Percentiles rank a stretch among this genome's conserved stretches.
Evolutionary conservation across 2,888 invertebrate species (phyloP).

Genomic region (Parnassius orleans): DNA sequence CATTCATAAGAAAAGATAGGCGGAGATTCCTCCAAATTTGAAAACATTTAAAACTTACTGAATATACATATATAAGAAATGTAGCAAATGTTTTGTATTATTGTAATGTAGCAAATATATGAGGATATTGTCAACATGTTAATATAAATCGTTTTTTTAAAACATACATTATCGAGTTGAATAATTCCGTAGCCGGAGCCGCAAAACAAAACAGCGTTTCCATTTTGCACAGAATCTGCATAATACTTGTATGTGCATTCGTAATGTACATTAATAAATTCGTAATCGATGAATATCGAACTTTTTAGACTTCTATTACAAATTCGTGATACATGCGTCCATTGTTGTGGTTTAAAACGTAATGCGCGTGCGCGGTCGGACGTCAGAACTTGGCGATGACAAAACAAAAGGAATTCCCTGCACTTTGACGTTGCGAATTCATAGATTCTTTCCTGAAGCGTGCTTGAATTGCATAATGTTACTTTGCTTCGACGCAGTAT

Average conservation of each 20-base stretch:
- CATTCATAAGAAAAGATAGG: no score
- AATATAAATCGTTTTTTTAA: no score
- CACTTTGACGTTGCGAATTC: conserved; percentile 24
- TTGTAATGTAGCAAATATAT: no score
- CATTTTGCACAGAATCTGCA: no score
- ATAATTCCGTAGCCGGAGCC: no score
- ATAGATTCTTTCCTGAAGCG: conserved; percentile 30
- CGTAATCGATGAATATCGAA: conserved; percentile 1
- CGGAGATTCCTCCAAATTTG: no score
- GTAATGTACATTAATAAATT: not conserved
- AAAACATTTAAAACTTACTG: no score
- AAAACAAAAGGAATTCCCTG: conserved; percentile 27
- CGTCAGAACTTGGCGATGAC: conserved; percentile 8
- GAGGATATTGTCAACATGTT: no score
- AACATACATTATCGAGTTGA: no score
- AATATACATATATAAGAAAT: no score
- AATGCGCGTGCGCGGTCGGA: conserved; percentile 6
- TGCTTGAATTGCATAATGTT: conserved; percentile 25
- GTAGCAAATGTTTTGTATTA: no score
- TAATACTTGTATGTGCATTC: not conserved
- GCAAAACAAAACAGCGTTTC: no score
- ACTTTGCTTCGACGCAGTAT: conserved; percentile 7
- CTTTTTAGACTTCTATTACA: conserved; percentile 7
- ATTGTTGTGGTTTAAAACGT: conserved; percentile 21
- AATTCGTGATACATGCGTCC: conserved; percentile 13